Conservation (phyloP, 2,797 vertebrate species). For the Adelosebastes latens region DNA sequence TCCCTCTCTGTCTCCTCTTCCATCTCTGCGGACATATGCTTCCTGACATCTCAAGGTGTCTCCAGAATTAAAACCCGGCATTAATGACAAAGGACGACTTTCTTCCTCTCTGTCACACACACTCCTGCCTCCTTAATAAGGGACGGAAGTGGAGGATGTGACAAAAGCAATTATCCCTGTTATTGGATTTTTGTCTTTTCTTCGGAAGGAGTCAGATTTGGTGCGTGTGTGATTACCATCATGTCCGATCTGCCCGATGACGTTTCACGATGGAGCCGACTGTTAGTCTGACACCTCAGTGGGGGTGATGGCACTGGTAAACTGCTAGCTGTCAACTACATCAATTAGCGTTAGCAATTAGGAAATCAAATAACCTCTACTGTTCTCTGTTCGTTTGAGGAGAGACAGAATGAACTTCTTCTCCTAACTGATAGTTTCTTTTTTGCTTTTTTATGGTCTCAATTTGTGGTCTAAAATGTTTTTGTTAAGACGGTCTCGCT, state of each 20-base stretch:
- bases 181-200: constrained; percentile 30
- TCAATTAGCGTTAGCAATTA: neutral
- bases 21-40: constrained; percentile 22
- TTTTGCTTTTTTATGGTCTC: neutral
- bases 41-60: constrained; percentile 48
- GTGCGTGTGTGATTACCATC: neutral
- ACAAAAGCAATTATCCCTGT: constrained; percentile 40
- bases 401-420: neutral
- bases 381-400: neutral
- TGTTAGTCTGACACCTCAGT: constrained; percentile 33
- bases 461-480: neutral
- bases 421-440: neutral
- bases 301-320: neutral
- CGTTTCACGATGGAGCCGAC: neutral
- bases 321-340: neutral
- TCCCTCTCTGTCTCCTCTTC: constrained; percentile 5
- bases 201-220: neutral
- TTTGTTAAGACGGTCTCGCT: too few relatives aligned
- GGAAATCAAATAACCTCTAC: neutral
- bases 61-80: constrained; percentile 37
- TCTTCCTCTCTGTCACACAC: neutral
- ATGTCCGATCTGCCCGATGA: neutral
- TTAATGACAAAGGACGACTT: constrained; percentile 42
- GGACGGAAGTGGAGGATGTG: constrained; percentile 17
- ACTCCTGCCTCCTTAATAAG: constrained; percentile 12